Evolutionary conservation across 2,888 invertebrate species (phyloP).

Genomic region (Gymnosoma rotundatum): DNA sequence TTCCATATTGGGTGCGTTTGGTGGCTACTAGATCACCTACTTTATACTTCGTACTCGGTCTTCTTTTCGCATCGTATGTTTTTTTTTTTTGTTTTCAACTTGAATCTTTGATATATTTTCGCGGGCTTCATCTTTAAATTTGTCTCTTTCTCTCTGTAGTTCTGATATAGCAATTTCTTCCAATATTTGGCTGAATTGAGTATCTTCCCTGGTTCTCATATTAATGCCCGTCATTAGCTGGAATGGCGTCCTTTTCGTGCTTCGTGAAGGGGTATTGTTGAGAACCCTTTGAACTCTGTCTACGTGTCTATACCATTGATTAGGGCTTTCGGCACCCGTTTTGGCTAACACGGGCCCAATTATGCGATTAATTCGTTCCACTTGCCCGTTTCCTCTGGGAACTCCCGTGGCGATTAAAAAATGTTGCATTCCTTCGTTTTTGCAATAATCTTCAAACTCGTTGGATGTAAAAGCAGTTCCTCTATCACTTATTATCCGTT

Average conservation of each 20-base stretch:
- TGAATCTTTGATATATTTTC: no score
- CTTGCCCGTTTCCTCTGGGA: not conserved
- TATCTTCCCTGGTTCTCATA: no score
- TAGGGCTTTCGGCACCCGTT: not conserved
- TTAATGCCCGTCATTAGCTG: not conserved
- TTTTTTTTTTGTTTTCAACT: no score
- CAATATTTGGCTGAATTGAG: no score
- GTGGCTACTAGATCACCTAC: not conserved
- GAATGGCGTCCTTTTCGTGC: constrained; percentile 5
- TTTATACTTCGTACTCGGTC: not conserved
- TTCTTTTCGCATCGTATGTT: not conserved
- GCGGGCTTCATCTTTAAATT: no score
- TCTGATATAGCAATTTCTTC: no score
- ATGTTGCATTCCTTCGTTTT: constrained; percentile 73
- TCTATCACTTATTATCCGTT: constrained; percentile 39
- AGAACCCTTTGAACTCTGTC: constrained; percentile 6
- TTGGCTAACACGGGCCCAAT: constrained; percentile 10
- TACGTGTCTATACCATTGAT: not conserved
- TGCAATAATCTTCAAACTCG: constrained; percentile 75
- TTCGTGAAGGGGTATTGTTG: constrained; percentile 11
- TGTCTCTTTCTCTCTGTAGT: no score
- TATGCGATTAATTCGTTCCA: not conserved
- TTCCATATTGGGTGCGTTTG: not conserved
- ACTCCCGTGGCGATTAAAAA: constrained; percentile 74
- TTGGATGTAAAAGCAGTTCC: constrained; percentile 52